Evolutionary conservation across 2,113 vertebrate genomes (phyloP), one percentile per base, ranked within the genome.

Genomic region (Monarcha castaneiventris): DNA sequence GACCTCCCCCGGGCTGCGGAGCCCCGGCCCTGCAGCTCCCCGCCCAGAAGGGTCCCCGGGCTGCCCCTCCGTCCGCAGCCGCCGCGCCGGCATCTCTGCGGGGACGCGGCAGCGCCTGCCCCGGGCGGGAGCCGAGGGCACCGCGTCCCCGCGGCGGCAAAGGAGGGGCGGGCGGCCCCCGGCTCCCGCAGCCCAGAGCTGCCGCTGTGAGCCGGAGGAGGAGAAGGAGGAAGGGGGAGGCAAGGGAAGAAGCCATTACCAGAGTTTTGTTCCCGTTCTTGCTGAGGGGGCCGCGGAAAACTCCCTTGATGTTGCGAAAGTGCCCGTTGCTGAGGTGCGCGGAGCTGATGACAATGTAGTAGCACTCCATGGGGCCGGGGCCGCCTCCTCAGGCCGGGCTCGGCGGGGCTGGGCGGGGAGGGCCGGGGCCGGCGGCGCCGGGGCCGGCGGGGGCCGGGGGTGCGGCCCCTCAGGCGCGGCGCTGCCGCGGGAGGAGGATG

Each of bases 291-390:
- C 99, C 99, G 59, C 99, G 98, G 98, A 99, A 99, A 97, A 99
- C 99, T 98, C 99, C 99, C 97, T 99, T 99, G 98, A 99, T 99
- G 98, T 98, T 99, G 97, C 99, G 98, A 97, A 99, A 99, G 98
- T 99, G 99, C 91, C 99, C 99, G 93, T 99, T 99, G 98, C 98
- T 98, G 98, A 99, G 99, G 96, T 99, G 99, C 94, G 99, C 98
- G 97, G 99, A 99, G 98, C 99, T 99, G 98, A 99, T 99, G 97
- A 99, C 99, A 76, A 99, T 99, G 96, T 99, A 99, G 98, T 99
- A 99, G 98, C 99, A 99, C 98, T 99, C 99, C 99, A 99, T 99
- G 97, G 98, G 97, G 97, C 86, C 95, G 59, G 87, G 85, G 75
- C 94, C 97, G 83, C 66, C 96, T 89, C 96, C 92, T 77, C 82